phyloP scores from a whole-genome alignment of 2,113 vertebrate species.

The Gadus macrocephalus region DNA sequence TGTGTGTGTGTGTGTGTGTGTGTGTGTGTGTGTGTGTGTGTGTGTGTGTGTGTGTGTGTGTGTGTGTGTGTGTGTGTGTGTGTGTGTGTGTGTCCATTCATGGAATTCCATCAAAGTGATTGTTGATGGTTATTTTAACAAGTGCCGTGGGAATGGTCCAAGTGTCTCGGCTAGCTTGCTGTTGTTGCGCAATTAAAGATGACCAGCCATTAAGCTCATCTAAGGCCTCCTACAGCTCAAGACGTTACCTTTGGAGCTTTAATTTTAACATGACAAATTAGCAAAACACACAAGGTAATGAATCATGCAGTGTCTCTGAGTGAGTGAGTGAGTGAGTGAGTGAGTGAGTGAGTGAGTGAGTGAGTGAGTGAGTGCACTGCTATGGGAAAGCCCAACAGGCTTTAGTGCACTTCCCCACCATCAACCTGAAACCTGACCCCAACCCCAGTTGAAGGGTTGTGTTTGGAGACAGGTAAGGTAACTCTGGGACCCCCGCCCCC shows the following conservation, averaged over 20 bases:
- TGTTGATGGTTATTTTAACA: too few relatives aligned
- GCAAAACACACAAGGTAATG: conserved; percentile 61
- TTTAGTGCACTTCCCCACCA: too few relatives aligned
- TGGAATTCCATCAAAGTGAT: too few relatives aligned
- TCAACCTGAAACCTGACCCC: conserved; percentile 45
- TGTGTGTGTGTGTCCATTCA: too few relatives aligned
- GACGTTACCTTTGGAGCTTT: conserved; percentile 57
- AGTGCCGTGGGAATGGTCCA: too few relatives aligned
- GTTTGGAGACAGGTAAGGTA: conserved; percentile 27
- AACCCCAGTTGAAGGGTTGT: conserved; percentile 55
- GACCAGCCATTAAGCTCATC: background rate
- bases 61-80: too few relatives aligned
- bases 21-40: too few relatives aligned
- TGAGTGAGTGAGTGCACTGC: conserved; percentile 33
- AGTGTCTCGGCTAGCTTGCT: too few relatives aligned
- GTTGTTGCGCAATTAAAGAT: too few relatives aligned
- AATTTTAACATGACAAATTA: conserved; percentile 63
- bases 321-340: conserved; percentile 30
- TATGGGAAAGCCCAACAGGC: conserved; percentile 62
- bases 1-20: too few relatives aligned
- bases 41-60: too few relatives aligned
- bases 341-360: conserved; percentile 26
- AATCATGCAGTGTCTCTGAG: conserved; percentile 42
- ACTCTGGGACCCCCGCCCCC: conserved; percentile 1
- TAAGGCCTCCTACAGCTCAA: conserved; percentile 40